phyloP scores from a whole-genome alignment of 1,140 invertebrate genomes.

The Chironomus striatipennis region DNA sequence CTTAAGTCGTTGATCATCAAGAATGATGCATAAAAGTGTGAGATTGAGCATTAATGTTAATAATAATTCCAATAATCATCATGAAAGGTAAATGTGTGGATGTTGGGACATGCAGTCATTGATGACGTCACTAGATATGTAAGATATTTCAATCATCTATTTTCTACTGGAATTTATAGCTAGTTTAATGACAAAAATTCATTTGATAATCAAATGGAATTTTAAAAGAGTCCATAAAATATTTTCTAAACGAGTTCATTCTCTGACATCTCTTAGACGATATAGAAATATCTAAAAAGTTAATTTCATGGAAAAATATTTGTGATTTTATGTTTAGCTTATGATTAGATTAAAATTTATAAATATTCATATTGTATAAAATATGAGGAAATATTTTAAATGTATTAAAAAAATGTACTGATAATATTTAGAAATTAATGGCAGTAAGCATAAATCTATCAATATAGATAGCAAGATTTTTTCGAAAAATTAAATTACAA shows the following conservation, averaged over 20 bases:
- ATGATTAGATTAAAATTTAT: not conserved
- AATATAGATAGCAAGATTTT: not conserved
- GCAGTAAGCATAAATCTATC: not conserved
- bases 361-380: not conserved
- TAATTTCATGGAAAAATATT: not conserved
- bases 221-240: not conserved
- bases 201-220: not conserved
- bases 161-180: too few species aligned
- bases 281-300: too few species aligned
- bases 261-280: too few species aligned
- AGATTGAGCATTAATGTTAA: not conserved
- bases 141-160: not conserved
- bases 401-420: not conserved
- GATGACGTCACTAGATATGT: slow-evolving; percentile 5
- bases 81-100: not conserved
- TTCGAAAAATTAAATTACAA: not conserved
- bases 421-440: not conserved
- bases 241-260: not conserved
- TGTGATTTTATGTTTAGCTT: slow-evolving; percentile 8
- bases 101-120: not conserved
- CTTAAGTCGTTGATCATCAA: not conserved
- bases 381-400: too few species aligned
- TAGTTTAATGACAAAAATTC: not conserved
- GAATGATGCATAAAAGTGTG: not conserved
- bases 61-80: not conserved